These are phyloP conservation scores for Pachypanchax playfairii DNA, from an alignment of 2,113 vertebrate genomes.

Conservation along the genomic window DNA sequence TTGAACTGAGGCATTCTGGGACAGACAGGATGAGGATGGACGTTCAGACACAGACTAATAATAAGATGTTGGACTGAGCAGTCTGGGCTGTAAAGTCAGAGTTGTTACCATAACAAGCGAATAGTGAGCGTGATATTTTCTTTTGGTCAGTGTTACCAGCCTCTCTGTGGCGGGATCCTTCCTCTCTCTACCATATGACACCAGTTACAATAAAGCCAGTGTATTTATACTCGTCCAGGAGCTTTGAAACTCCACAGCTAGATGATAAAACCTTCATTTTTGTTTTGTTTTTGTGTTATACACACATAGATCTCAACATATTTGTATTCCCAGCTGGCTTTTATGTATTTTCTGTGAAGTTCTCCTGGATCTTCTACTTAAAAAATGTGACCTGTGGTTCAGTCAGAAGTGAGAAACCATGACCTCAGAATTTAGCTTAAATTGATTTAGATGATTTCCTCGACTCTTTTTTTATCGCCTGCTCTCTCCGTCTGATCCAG, in stretches of 20 bases:
- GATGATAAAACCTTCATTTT: too few species aligned
- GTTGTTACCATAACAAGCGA: conserved; percentile 60
- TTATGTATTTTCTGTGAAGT: too few species aligned
- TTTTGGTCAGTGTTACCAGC: conserved; percentile 20
- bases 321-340: too few species aligned
- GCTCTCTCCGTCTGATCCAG: too few species aligned
- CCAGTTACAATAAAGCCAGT: conserved; percentile 28
- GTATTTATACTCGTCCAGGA: conserved; percentile 39
- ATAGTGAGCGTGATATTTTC: conserved; percentile 40
- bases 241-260: neutral
- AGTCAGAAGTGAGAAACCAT: too few species aligned
- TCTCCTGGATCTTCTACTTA: too few species aligned
- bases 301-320: too few species aligned
- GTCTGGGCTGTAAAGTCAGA: conserved; percentile 15
- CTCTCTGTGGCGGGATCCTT: conserved; percentile 36
- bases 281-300: too few species aligned
- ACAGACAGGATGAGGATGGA: neutral
- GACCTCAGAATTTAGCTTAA: too few species aligned
- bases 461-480: too few species aligned
- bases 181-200: conserved; percentile 25
- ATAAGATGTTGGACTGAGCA: conserved; percentile 14
- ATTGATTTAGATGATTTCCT: too few species aligned
- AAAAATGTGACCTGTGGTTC: too few species aligned
- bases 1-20: neutral
- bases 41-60: neutral